These are phyloP conservation scores for Ophion ventricosus DNA, from an alignment of 2,888 invertebrate species.

Conservation along the genomic window DNA sequence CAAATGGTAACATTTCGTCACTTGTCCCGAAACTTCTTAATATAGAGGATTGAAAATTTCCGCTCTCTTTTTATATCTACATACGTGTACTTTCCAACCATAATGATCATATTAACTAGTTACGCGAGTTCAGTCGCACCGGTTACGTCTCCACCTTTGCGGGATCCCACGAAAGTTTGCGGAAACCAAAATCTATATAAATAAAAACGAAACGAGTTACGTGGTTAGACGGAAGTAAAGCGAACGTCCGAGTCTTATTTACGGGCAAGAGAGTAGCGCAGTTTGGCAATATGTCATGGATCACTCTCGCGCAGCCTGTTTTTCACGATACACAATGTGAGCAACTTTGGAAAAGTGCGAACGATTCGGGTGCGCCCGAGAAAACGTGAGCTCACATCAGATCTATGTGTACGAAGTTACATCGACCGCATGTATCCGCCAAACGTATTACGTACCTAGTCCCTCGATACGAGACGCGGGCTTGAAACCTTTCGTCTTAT, in stretches of 20 bases:
- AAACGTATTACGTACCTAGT: conserved; percentile 6
- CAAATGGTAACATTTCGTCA: no score
- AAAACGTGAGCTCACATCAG: conserved; percentile 71
- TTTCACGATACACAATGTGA: conserved; percentile 34
- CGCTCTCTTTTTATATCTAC: background rate
- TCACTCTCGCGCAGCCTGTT: conserved; percentile 29
- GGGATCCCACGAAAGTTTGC: no score
- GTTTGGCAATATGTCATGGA: conserved; percentile 49
- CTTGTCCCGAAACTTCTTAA: no score
- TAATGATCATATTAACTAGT: background rate
- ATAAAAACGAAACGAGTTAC: background rate
- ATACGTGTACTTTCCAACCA: background rate
- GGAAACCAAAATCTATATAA: background rate
- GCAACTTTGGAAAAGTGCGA: conserved; percentile 44
- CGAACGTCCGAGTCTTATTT: background rate
- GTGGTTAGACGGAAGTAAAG: background rate
- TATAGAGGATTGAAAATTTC: background rate
- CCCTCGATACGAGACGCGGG: conserved; percentile 32
- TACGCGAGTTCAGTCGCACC: background rate
- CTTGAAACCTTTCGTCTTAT: conserved; percentile 21
- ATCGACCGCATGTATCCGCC: conserved; percentile 6
- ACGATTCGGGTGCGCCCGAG: conserved; percentile 50
- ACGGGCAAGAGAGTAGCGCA: conserved; percentile 13
- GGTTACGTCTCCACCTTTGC: background rate
- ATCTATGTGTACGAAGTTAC: conserved; percentile 21